These are phyloP conservation scores for Mayetiola destructor DNA, from an alignment of 2,888 invertebrate species.

Conservation along the genomic window DNA sequence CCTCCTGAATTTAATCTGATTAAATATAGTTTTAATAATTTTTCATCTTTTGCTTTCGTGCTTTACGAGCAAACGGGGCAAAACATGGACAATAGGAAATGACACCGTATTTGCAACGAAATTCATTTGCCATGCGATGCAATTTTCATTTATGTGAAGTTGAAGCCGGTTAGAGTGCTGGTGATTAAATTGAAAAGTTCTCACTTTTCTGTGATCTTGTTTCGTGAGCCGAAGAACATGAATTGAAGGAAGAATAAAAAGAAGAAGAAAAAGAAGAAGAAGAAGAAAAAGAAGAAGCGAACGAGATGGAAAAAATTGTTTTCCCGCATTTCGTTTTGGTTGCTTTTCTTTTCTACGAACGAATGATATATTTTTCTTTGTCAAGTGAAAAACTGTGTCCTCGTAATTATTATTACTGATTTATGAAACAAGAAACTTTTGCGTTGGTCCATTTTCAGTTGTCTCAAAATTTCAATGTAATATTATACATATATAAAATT, in stretches of 20 bases:
- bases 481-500: too few species aligned
- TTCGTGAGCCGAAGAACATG: too few species aligned
- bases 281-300: too few species aligned
- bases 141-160: background rate
- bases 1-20: constrained; percentile 11
- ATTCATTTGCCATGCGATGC: background rate
- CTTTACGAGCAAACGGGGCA: background rate
- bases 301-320: too few species aligned
- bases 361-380: constrained; percentile 9
- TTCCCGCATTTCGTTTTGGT: background rate
- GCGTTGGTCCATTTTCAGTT: background rate
- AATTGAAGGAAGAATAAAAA: too few species aligned
- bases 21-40: background rate
- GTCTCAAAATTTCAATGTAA: too few species aligned
- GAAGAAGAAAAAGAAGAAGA: too few species aligned
- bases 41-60: too few species aligned
- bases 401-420: constrained; percentile 9
- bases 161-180: background rate
- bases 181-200: constrained; percentile 2
- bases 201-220: constrained; percentile 5
- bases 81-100: background rate
- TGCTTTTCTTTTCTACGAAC: background rate
- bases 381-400: constrained; percentile 7
- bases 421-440: constrained; percentile 6
- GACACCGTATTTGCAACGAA: background rate